A percentile compares a stretch with the other conserved stretches of the same genome.
phyloP scores from a whole-genome alignment of 1,140 invertebrate genomes.

The Scaptodrosophila lebanonensis region DNA sequence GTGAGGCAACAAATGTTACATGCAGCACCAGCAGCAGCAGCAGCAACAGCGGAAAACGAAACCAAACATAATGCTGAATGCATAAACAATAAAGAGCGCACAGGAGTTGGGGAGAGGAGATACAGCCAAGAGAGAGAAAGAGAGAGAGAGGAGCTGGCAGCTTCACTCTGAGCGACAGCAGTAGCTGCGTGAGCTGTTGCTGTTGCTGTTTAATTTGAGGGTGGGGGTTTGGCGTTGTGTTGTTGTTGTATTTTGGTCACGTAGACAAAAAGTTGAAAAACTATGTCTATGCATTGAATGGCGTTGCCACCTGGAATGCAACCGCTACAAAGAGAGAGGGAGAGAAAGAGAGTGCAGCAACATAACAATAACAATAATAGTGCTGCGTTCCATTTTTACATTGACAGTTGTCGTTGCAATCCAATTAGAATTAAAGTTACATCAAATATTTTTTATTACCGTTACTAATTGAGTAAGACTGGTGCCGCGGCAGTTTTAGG shows the following conservation, averaged over 20 bases:
- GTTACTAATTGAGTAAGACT: too few species aligned
- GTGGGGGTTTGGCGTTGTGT: conserved; percentile 30
- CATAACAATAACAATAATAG: neutral
- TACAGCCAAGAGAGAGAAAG: conserved; percentile 9
- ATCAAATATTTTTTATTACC: too few species aligned
- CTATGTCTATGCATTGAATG: conserved; percentile 13
- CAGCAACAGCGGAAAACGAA: too few species aligned
- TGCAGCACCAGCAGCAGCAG: too few species aligned
- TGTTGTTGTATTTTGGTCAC: conserved; percentile 56
- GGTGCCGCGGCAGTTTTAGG: too few species aligned
- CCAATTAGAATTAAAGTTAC: too few species aligned
- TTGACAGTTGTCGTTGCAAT: conserved; percentile 1
- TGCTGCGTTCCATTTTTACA: neutral
- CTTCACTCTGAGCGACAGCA: conserved; percentile 12
- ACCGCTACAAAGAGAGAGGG: conserved; percentile 37
- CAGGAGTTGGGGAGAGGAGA: conserved; percentile 24
- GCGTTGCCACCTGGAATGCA: conserved; percentile 54
- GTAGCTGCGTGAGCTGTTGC: conserved; percentile 10
- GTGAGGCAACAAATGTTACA: conserved; percentile 37
- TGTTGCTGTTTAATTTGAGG: conserved; percentile 56
- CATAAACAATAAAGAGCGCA: conserved; percentile 50
- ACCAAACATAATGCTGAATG: conserved; percentile 20
- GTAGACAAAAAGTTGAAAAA: conserved; percentile 48
- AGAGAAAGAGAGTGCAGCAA: conserved; percentile 3
- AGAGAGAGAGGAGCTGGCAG: conserved; percentile 2